Percentiles rank a stretch among this genome's conserved stretches.
Conservation (phyloP, 2,888 invertebrate genomes). For the Tridacna crocea region DNA sequence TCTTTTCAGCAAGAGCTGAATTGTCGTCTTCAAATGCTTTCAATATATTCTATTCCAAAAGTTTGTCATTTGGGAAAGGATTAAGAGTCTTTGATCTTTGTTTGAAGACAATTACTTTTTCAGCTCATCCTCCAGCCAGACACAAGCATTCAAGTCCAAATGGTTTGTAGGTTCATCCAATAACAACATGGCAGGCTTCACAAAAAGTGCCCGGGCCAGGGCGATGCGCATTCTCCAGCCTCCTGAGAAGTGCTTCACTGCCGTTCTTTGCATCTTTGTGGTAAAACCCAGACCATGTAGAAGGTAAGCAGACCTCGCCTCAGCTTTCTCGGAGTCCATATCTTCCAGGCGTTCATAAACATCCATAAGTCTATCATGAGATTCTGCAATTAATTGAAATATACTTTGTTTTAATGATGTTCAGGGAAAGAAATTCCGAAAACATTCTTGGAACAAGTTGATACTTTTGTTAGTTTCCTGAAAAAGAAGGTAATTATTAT, state of each 20-base stretch:
- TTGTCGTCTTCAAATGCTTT: neutral
- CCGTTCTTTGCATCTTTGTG: conserved; percentile 87
- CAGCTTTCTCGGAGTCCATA: conserved; percentile 97
- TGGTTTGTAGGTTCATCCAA: conserved; percentile 87
- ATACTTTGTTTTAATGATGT: neutral
- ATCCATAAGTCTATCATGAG: conserved; percentile 98
- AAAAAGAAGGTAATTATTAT: too few species aligned
- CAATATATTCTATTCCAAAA: neutral
- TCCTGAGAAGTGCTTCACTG: conserved; percentile 85
- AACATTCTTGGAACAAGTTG: too few species aligned
- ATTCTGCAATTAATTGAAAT: conserved; percentile 86
- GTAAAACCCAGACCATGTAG: conserved; percentile 98
- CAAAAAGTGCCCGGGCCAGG: conserved; percentile 86
- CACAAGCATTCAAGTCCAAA: conserved; percentile 95
- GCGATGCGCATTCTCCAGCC: conserved; percentile 89
- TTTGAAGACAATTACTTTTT: conserved; percentile 88
- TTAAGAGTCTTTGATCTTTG: neutral
- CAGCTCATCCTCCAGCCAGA: conserved; percentile 99
- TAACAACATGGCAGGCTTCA: conserved; percentile 86
- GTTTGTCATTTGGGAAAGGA: neutral
- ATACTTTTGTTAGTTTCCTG: too few species aligned
- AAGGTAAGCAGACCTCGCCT: conserved; percentile 96
- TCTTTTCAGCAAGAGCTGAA: too few species aligned
- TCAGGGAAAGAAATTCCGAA: too few species aligned
- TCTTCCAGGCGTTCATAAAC: conserved; percentile 99